A percentile compares a stretch with the other conserved stretches of the same genome.
Evolutionary conservation across 2,888 invertebrate species (phyloP).

Genomic region (Diabrotica balteata): DNA sequence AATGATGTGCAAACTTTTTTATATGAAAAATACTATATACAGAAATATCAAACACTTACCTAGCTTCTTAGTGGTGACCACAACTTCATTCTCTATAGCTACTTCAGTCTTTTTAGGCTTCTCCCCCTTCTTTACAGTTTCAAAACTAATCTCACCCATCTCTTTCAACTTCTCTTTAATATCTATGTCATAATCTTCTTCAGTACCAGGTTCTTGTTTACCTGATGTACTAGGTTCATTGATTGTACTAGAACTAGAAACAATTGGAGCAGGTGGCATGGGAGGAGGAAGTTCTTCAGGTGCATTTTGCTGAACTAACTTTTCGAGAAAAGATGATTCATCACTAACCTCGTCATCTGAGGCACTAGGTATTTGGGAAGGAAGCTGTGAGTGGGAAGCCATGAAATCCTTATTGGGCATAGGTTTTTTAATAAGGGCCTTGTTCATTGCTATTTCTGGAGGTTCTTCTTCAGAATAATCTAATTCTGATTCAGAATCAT

Average conservation of each 20-base stretch:
- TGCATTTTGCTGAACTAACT: conserved; percentile 52
- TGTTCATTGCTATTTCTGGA: conserved; percentile 46
- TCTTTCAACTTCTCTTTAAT: conserved; percentile 70
- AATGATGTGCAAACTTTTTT: too few relatives aligned
- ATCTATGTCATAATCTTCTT: conserved; percentile 64
- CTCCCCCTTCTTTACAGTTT: conserved; percentile 60
- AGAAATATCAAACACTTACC: conserved; percentile 34
- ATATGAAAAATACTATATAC: too few relatives aligned
- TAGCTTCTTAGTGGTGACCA: conserved; percentile 68
- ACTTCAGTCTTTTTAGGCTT: conserved; percentile 55
- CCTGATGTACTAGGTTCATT: conserved; percentile 6
- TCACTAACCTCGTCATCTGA: conserved; percentile 55
- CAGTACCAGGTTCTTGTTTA: conserved; percentile 38
- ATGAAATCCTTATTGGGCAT: conserved; percentile 25
- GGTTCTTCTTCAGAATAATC: conserved; percentile 60
- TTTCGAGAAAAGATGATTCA: conserved; percentile 56
- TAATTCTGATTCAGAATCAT: conserved; percentile 54
- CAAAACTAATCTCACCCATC: conserved; percentile 65
- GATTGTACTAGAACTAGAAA: conserved; percentile 14
- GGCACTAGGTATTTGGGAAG: conserved; percentile 18
- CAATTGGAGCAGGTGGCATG: conserved; percentile 23
- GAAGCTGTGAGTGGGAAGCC: conserved; percentile 9
- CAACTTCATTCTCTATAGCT: conserved; percentile 80
- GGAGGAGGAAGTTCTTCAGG: conserved; percentile 31
- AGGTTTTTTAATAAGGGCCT: conserved; percentile 29